These are phyloP conservation scores for Cecidostiba fungosa DNA, from an alignment of 2,888 invertebrate species.

Conservation along the genomic window DNA sequence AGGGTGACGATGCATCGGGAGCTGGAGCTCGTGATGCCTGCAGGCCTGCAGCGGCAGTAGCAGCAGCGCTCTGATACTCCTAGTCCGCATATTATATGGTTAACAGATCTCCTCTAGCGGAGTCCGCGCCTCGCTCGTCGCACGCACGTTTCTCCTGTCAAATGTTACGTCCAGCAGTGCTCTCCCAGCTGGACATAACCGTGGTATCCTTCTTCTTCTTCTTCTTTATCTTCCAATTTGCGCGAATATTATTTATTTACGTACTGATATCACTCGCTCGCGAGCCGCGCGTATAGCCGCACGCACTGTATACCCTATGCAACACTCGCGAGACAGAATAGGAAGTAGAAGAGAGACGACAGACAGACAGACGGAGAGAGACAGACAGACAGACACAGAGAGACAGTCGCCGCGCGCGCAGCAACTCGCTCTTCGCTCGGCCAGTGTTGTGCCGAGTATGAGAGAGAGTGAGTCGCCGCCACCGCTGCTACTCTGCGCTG, in stretches of 20 bases:
- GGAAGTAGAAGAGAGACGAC: background rate
- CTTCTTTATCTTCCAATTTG: background rate
- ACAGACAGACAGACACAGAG: background rate
- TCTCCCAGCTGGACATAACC: background rate
- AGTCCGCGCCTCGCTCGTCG: background rate
- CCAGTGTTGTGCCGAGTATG: constrained; percentile 25
- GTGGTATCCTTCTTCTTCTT: background rate
- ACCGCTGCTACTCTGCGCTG: constrained; percentile 67
- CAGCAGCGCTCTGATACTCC: background rate
- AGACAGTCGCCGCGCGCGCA: constrained; percentile 65
- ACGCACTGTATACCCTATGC: too few species aligned
- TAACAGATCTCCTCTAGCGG: too few species aligned
- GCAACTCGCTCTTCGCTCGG: constrained; percentile 67
- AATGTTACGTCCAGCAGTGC: background rate
- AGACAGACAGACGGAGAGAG: background rate
- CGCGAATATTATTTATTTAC: background rate
- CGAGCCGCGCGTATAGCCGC: background rate
- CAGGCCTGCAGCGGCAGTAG: too few species aligned
- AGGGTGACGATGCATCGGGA: background rate
- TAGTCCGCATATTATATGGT: background rate
- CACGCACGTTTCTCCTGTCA: background rate
- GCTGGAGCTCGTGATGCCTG: too few species aligned
- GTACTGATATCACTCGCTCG: background rate
- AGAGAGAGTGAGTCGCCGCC: constrained; percentile 75
- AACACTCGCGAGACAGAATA: background rate